Conservation (phyloP, 2,797 vertebrate genomes). For the Microcaecilia unicolor region DNA sequence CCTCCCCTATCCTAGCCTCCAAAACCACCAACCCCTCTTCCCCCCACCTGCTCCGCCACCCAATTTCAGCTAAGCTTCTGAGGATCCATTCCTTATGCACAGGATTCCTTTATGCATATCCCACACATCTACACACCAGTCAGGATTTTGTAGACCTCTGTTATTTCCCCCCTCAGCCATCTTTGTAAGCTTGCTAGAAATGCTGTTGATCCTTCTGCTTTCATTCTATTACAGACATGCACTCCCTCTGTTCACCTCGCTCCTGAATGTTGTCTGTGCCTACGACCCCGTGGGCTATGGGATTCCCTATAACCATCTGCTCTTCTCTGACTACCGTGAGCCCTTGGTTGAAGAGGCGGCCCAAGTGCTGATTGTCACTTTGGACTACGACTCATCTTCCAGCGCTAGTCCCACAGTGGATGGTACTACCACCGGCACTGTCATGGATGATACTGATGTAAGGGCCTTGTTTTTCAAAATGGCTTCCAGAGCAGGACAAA, state of each 20-base stretch:
- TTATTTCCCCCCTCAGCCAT: neutral
- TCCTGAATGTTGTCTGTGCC: constrained; percentile 90
- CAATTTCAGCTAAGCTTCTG: too few relatives aligned
- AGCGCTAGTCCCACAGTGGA: constrained; percentile 59
- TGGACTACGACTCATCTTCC: constrained; percentile 80
- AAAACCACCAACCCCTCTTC: too few relatives aligned
- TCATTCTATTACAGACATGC: constrained; percentile 65
- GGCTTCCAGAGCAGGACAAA: too few relatives aligned
- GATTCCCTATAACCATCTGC: constrained; percentile 95
- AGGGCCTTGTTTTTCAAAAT: constrained; percentile 6
- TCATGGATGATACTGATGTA: constrained; percentile 90
- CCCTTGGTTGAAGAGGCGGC: constrained; percentile 91
- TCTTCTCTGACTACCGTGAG: constrained; percentile 92
- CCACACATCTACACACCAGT: too few relatives aligned
- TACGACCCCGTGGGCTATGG: constrained; percentile 96
- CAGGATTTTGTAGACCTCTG: too few relatives aligned
- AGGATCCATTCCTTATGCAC: too few relatives aligned
- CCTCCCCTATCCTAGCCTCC: too few relatives aligned
- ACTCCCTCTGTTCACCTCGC: constrained; percentile 90
- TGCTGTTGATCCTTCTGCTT: constrained; percentile 4
- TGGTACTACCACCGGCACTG: constrained; percentile 72
- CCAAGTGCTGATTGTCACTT: constrained; percentile 88
- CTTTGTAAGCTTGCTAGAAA: too few relatives aligned
- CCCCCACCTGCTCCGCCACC: too few relatives aligned
- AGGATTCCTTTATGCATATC: too few relatives aligned